Evolutionary conservation across 2,888 invertebrate species (phyloP).

Genomic region (Camponotus fellah): DNA sequence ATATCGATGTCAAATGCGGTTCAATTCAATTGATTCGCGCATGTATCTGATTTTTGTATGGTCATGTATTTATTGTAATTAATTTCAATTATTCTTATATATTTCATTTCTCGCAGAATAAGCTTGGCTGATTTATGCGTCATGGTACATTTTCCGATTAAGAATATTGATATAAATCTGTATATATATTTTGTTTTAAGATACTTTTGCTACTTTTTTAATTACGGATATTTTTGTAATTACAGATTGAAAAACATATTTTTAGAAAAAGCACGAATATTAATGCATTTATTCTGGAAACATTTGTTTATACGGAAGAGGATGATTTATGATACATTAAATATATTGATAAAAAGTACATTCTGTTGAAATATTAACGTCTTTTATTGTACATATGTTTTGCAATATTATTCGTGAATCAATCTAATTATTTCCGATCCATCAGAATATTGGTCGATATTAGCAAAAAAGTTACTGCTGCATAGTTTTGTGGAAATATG

Average conservation of each 20-base stretch:
- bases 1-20: background rate
- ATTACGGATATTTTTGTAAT: background rate
- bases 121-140: too few relatives aligned
- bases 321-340: background rate
- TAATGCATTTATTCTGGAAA: background rate
- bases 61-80: too few relatives aligned
- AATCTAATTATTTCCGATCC: background rate
- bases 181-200: background rate
- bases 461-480: conserved; percentile 17
- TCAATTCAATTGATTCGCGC: background rate
- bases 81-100: too few relatives aligned
- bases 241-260: background rate
- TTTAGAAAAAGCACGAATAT: background rate
- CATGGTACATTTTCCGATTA: too few relatives aligned
- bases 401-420: conserved; percentile 12
- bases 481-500: conserved; percentile 39
- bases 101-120: too few relatives aligned
- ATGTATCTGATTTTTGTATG: too few relatives aligned
- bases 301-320: background rate
- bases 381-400: conserved; percentile 40
- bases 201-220: too few relatives aligned
- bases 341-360: background rate
- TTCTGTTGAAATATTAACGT: conserved; percentile 38
- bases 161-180: background rate
- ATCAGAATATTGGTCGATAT: conserved; percentile 21